These are phyloP conservation scores for Gallinago media DNA, from an alignment of 2,113 vertebrate genomes.

Conservation along the genomic window DNA sequence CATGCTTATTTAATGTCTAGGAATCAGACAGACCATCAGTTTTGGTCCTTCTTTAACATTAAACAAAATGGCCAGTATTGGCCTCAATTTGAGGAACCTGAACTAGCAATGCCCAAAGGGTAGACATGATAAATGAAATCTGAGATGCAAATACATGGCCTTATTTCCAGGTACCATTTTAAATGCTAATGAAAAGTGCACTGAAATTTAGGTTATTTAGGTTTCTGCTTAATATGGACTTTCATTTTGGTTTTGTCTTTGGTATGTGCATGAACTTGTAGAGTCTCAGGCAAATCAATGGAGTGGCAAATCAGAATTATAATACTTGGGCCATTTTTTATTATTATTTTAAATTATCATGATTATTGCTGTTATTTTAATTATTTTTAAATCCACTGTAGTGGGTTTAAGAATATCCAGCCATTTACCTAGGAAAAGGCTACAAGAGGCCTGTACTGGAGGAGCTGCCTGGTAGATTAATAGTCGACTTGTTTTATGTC, in stretches of 20 bases:
- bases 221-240: not conserved
- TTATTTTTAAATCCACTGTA: too few species aligned
- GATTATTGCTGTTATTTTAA: too few species aligned
- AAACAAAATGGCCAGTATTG: not conserved
- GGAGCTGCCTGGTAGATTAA: not conserved
- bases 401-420: not conserved
- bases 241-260: not conserved
- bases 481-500: not conserved
- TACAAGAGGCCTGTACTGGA: not conserved
- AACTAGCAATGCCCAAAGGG: not conserved
- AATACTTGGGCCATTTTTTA: not conserved
- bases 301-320: not conserved
- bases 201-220: not conserved
- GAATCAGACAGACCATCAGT: not conserved
- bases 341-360: too few species aligned
- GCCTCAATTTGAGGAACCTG: not conserved
- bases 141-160: not conserved
- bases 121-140: not conserved
- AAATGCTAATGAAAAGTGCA: not conserved
- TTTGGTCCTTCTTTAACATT: not conserved
- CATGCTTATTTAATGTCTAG: not conserved
- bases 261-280: fast-evolving
- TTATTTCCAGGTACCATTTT: not conserved
- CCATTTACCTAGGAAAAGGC: not conserved
- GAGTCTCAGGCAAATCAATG: not conserved